Percentiles rank a stretch among this genome's conserved stretches.
phyloP scores from a whole-genome alignment of 1,140 invertebrate genomes.

The Drosophila aff. region DNA sequence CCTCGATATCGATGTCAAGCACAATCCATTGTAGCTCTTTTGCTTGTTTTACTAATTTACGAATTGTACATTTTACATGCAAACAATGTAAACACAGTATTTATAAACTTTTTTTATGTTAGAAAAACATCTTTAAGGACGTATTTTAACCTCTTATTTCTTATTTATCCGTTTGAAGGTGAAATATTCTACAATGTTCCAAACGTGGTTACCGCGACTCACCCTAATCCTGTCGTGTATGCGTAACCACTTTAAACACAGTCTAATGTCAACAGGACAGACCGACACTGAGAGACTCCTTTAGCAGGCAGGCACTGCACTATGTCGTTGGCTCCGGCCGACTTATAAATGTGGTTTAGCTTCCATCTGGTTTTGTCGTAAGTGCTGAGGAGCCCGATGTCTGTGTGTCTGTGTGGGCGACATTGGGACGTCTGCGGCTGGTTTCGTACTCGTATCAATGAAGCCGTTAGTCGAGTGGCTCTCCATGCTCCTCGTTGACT shows the following conservation, averaged over 20 bases:
- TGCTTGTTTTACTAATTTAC: neutral
- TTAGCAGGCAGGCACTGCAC: conserved; percentile 24
- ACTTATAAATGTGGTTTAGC: conserved; percentile 80
- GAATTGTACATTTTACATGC: neutral
- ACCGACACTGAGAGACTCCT: conserved; percentile 43
- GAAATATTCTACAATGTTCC: neutral
- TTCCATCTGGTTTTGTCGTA: conserved; percentile 69
- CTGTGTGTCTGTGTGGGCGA: conserved; percentile 1
- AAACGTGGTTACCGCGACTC: neutral
- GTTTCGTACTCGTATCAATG: conserved; percentile 60
- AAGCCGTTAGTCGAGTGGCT: conserved; percentile 72
- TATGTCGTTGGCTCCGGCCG: conserved; percentile 50
- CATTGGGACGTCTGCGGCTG: conserved; percentile 28
- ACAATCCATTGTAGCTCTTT: neutral
- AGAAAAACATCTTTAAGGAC: no score
- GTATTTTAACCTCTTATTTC: neutral
- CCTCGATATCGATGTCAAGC: neutral
- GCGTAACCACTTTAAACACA: conserved; percentile 78
- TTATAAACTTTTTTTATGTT: no score
- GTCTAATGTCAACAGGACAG: conserved; percentile 79
- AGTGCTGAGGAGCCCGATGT: conserved; percentile 26
- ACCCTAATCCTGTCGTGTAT: conserved; percentile 33
- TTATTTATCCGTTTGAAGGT: neutral
- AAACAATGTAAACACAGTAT: no score
- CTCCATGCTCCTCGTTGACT: conserved; percentile 61